Percentiles rank a stretch among this genome's conserved stretches.
phyloP scores from a whole-genome alignment of 2,888 invertebrate genomes.

The Clanis bilineata region DNA sequence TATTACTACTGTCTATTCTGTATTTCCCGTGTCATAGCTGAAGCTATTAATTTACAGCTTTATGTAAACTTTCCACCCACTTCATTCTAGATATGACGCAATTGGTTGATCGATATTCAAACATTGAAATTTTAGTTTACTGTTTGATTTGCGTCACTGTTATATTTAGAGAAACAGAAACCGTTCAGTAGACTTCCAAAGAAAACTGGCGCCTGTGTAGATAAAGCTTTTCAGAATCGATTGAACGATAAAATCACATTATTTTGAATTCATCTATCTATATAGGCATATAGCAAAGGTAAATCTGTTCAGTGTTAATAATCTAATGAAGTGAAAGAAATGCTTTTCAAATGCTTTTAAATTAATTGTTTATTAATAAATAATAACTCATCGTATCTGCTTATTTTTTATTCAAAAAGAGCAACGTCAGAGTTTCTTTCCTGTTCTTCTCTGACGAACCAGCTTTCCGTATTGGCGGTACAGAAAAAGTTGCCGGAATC shows the following conservation, averaged over 20 bases:
- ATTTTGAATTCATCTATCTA: not conserved
- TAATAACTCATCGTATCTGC: too few relatives aligned
- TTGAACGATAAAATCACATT: not conserved
- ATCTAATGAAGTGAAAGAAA: too few relatives aligned
- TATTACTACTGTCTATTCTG: not conserved
- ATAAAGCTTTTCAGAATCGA: conserved; percentile 28
- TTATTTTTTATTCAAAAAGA: too few relatives aligned
- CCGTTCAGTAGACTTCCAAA: conserved; percentile 48
- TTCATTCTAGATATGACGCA: conserved; percentile 28
- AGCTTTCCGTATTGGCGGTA: too few relatives aligned
- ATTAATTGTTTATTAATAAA: too few relatives aligned
- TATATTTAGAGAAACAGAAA: conserved; percentile 49
- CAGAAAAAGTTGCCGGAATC: too few relatives aligned
- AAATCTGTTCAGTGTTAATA: too few relatives aligned
- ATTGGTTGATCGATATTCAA: conserved; percentile 28
- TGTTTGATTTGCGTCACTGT: conserved; percentile 52
- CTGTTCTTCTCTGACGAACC: too few relatives aligned
- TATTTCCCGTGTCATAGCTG: not conserved
- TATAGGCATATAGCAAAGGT: too few relatives aligned
- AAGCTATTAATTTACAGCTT: conserved; percentile 40
- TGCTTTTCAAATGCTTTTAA: too few relatives aligned
- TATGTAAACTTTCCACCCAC: conserved; percentile 38
- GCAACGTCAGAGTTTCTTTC: too few relatives aligned
- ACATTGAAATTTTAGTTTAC: conserved; percentile 35
- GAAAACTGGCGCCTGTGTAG: conserved; percentile 40